Conservation (phyloP, 2,888 invertebrate genomes). For the Heliconius hortense region DNA sequence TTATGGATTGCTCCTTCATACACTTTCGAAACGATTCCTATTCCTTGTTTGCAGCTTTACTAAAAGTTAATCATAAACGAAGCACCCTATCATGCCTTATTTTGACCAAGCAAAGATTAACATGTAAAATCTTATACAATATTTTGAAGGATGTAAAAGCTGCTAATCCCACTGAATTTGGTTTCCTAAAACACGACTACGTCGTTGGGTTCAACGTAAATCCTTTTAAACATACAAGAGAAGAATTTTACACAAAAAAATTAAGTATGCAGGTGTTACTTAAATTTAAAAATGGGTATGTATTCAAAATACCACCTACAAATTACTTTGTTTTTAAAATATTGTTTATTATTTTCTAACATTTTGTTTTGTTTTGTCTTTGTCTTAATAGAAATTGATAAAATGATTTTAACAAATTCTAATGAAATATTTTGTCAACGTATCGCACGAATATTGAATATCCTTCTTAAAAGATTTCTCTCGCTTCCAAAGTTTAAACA, state of each 20-base stretch:
- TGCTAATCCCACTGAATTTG: conserved; percentile 69
- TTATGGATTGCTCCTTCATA: background rate
- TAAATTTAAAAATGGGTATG: conserved; percentile 73
- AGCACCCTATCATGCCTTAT: conserved; percentile 85
- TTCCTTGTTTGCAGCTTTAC: conserved; percentile 33
- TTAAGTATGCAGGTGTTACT: conserved; percentile 78
- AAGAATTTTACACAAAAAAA: conserved; percentile 78
- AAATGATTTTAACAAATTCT: no score
- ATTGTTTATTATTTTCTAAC: background rate
- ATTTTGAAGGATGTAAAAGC: conserved; percentile 80
- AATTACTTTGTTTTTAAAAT: background rate
- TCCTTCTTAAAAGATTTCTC: background rate
- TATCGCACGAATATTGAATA: background rate
- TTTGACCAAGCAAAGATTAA: conserved; percentile 87
- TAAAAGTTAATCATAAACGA: conserved; percentile 56
- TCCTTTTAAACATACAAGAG: conserved; percentile 81
- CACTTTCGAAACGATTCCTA: background rate
- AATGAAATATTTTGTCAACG: background rate
- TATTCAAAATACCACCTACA: conserved; percentile 27
- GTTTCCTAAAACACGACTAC: conserved; percentile 85
- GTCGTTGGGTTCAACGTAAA: conserved; percentile 86
- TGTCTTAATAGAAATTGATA: no score
- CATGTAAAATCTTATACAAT: conserved; percentile 88
- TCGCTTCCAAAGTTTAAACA: background rate
- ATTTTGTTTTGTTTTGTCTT: no score